These are phyloP conservation scores for Rhadina sibilatrix DNA, from an alignment of 2,113 vertebrate species.

Conservation along the genomic window DNA sequence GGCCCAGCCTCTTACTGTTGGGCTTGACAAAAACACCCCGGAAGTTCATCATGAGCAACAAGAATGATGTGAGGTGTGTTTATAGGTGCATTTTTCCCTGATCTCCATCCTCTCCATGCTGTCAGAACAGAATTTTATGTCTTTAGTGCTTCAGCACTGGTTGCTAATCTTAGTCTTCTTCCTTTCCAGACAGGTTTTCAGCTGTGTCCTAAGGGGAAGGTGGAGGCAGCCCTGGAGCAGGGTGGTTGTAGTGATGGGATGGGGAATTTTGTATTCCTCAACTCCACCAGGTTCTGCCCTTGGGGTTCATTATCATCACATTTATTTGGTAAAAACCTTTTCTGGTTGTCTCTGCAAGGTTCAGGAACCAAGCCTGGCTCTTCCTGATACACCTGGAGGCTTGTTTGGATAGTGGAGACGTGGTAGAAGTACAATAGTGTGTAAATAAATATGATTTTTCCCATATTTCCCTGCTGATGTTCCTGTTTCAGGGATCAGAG, in stretches of 20 bases:
- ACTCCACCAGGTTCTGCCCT: background rate
- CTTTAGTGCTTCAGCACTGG: background rate
- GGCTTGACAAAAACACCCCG: background rate
- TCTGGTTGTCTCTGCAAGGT: background rate
- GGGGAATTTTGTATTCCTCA: background rate
- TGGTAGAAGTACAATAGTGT: background rate
- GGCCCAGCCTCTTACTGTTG: background rate
- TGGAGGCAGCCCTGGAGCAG: background rate
- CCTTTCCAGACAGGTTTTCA: background rate
- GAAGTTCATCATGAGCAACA: background rate
- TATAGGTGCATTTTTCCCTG: background rate
- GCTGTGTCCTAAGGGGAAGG: background rate
- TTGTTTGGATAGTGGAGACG: background rate
- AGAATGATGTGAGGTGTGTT: background rate
- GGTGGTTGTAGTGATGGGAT: background rate
- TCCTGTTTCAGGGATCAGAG: constrained; percentile 83
- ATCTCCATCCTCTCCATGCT: background rate
- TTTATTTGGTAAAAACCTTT: background rate
- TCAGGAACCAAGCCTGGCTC: background rate
- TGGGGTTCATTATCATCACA: background rate
- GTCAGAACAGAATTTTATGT: background rate
- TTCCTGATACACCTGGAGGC: background rate
- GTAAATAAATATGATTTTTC: background rate
- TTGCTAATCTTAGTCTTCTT: background rate
- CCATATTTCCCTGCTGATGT: background rate